Conservation (phyloP, 35 echinoderm and acorn worm genomes). For the Heliocidaris tuberculata region DNA sequence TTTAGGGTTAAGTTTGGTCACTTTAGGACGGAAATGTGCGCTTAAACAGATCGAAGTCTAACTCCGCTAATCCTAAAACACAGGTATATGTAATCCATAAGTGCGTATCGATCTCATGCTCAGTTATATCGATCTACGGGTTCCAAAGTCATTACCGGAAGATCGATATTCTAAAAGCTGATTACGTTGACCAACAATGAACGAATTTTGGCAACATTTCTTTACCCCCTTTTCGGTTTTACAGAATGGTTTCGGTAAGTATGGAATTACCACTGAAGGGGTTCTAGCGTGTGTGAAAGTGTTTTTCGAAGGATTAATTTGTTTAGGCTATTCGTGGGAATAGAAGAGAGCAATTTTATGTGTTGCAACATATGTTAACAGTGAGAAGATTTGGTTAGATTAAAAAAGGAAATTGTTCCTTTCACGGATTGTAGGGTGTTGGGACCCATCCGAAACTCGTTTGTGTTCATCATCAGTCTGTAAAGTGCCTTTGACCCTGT, state of each 20-base stretch:
- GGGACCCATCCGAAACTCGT: background rate
- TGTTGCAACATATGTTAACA: background rate
- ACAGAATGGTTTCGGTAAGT: background rate
- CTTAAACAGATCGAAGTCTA: slow-evolving; percentile 36
- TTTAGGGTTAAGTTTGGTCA: background rate
- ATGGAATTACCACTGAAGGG: background rate
- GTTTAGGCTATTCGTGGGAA: background rate
- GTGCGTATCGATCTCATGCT: background rate
- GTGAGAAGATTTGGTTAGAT: background rate
- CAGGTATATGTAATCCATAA: background rate
- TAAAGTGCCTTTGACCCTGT: background rate
- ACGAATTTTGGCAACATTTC: background rate
- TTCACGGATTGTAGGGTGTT: background rate
- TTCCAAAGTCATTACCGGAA: slow-evolving; percentile 10
- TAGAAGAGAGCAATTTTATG: background rate
- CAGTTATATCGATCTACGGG: slow-evolving; percentile 28
- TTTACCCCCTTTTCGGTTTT: background rate
- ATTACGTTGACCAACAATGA: background rate
- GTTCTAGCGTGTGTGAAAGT: background rate
- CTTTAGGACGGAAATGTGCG: background rate
- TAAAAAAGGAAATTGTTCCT: background rate
- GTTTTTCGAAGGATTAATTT: background rate
- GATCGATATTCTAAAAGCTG: slow-evolving; percentile 16
- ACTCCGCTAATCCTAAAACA: slow-evolving; percentile 7
- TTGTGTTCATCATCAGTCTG: background rate